phyloP scores from a whole-genome alignment of 2,888 invertebrate genomes.

The Hemaris fuciformis region DNA sequence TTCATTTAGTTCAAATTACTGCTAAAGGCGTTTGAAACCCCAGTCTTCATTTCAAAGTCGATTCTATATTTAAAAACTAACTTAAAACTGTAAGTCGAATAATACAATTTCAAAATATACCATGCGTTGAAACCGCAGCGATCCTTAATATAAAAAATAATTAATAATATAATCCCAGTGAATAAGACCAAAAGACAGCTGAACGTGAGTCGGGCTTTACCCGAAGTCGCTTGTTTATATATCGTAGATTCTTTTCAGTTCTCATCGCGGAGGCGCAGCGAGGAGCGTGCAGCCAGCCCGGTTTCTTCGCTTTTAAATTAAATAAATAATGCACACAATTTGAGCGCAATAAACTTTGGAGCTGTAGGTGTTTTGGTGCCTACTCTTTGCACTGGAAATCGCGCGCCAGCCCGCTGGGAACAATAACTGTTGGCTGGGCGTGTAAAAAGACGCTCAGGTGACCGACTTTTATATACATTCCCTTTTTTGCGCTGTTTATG shows the following conservation, averaged over 20 bases:
- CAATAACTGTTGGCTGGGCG: conserved; percentile 61
- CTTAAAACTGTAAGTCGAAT: too few relatives aligned
- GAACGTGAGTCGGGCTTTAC: neutral
- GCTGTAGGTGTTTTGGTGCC: conserved; percentile 57
- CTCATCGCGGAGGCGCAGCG: conserved; percentile 49
- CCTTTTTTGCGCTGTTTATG: neutral
- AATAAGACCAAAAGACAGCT: neutral
- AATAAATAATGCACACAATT: conserved; percentile 81
- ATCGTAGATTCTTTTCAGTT: conserved; percentile 45
- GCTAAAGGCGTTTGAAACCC: too few relatives aligned
- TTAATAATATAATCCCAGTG: neutral
- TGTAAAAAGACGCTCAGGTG: conserved; percentile 46
- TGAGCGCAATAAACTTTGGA: conserved; percentile 76
- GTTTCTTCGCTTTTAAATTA: conserved; percentile 80
- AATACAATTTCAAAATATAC: neutral
- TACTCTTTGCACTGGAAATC: conserved; percentile 66
- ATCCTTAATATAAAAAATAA: neutral
- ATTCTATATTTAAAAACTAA: too few relatives aligned
- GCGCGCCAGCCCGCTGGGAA: conserved; percentile 66
- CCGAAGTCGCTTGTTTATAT: conserved; percentile 31
- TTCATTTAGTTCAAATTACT: too few relatives aligned
- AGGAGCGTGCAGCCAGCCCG: conserved; percentile 65
- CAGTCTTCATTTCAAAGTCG: too few relatives aligned
- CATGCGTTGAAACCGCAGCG: too few relatives aligned
- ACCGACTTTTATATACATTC: neutral